These are phyloP conservation scores for Ferrisia virgata DNA, from an alignment of 2,888 invertebrate species.

Conservation along the genomic window DNA sequence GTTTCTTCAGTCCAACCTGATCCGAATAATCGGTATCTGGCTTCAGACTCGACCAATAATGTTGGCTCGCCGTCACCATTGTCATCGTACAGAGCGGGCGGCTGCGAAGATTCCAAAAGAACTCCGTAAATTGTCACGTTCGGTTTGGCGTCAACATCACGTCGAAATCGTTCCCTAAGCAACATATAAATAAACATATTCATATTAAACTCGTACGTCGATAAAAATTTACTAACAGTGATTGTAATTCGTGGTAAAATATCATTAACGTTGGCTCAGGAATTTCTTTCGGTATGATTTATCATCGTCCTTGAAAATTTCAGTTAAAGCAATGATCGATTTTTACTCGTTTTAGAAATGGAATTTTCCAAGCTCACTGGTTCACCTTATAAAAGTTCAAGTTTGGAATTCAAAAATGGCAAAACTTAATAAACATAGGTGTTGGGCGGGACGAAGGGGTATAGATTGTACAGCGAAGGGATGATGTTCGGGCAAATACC, in stretches of 20 bases:
- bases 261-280: neutral
- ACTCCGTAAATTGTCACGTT: constrained; percentile 50
- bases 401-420: too few species aligned
- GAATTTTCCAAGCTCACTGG: too few species aligned
- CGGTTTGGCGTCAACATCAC: constrained; percentile 26
- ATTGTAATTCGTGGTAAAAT: neutral
- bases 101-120: constrained; percentile 50
- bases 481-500: too few species aligned
- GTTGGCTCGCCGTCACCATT: constrained; percentile 63
- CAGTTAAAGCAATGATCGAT: too few species aligned
- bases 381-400: too few species aligned
- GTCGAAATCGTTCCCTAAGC: neutral
- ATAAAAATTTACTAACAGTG: neutral
- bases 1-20: constrained; percentile 64
- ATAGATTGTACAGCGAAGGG: too few species aligned
- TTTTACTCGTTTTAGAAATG: too few species aligned
- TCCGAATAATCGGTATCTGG: constrained; percentile 72
- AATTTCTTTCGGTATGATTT: too few species aligned
- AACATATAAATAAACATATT: constrained; percentile 3
- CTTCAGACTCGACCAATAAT: constrained; percentile 61
- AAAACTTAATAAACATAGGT: too few species aligned
- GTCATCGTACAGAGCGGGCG: constrained; percentile 49
- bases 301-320: too few species aligned
- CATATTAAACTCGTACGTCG: neutral
- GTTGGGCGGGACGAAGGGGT: too few species aligned